phyloP scores from a whole-genome alignment of 2,797 vertebrate species.

The Malacoraja senta region DNA sequence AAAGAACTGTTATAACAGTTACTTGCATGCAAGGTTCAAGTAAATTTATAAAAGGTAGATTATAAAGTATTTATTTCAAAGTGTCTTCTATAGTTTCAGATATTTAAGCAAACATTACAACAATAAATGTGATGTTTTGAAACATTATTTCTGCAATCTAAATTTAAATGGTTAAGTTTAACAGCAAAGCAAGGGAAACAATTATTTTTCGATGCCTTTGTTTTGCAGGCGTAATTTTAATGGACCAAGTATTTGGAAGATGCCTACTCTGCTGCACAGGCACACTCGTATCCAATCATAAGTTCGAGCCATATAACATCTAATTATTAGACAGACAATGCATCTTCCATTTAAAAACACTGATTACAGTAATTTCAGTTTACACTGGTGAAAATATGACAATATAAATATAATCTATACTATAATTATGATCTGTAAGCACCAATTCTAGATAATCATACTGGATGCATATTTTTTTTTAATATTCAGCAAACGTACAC shows the following conservation, averaged over 20 bases:
- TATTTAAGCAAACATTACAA: neutral
- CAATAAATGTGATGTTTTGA: neutral
- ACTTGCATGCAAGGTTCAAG: neutral
- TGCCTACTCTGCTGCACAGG: neutral
- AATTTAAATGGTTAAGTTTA: slow-evolving; percentile 14
- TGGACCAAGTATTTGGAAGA: neutral
- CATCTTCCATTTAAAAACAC: neutral
- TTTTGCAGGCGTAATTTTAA: neutral
- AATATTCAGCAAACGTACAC: neutral
- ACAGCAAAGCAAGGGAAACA: neutral
- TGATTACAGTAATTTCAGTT: neutral
- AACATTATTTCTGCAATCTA: neutral
- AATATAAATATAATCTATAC: neutral
- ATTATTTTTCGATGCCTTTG: neutral
- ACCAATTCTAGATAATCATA: neutral
- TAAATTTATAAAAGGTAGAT: neutral
- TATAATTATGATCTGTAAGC: neutral
- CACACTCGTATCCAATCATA: neutral
- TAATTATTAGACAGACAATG: neutral
- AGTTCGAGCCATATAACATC: neutral
- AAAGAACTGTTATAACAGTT: neutral
- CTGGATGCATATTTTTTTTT: neutral
- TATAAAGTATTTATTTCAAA: slow-evolving; percentile 9
- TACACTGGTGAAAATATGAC: neutral
- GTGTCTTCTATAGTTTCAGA: neutral